Conservation (phyloP, 2,888 invertebrate genomes). For the Pandemis cinnamomeana region DNA sequence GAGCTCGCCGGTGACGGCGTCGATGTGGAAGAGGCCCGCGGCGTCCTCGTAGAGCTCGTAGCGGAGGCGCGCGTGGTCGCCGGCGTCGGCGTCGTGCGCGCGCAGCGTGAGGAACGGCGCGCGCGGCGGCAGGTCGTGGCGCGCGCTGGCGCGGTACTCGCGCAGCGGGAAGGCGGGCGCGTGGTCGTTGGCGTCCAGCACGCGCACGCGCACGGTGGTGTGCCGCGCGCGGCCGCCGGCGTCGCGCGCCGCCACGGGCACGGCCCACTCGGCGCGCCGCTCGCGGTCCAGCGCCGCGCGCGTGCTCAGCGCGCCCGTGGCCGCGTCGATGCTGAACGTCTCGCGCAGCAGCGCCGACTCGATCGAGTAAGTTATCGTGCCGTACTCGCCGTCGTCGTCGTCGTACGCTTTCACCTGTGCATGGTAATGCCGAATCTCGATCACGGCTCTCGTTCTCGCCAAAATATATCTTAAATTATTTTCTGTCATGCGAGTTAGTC, state of each 20-base stretch:
- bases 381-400: slow-evolving; percentile 91
- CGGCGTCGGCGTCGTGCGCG: slow-evolving; percentile 92
- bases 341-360: slow-evolving; percentile 89
- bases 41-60: slow-evolving; percentile 91
- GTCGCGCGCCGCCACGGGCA: slow-evolving; percentile 93
- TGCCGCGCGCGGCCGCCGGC: slow-evolving; percentile 91
- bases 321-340: slow-evolving; percentile 89
- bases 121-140: slow-evolving; percentile 71
- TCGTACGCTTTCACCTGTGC: slow-evolving; percentile 90
- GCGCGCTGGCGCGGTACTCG: slow-evolving; percentile 91
- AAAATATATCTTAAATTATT: no score
- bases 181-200: slow-evolving; percentile 94
- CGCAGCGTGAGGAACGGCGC: slow-evolving; percentile 67
- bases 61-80: slow-evolving; percentile 87
- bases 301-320: slow-evolving; percentile 88
- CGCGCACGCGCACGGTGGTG: slow-evolving; percentile 90
- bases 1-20: slow-evolving; percentile 89
- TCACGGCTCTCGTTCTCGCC: no score
- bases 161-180: slow-evolving; percentile 89
- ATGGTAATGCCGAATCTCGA: no score
- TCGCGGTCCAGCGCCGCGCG: slow-evolving; percentile 91
- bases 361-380: slow-evolving; percentile 90
- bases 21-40: slow-evolving; percentile 89
- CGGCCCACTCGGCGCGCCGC: slow-evolving; percentile 79
- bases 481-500: no score